phyloP scores from a whole-genome alignment of 2,113 vertebrate genomes.

The Plectropomus leopardus region DNA sequence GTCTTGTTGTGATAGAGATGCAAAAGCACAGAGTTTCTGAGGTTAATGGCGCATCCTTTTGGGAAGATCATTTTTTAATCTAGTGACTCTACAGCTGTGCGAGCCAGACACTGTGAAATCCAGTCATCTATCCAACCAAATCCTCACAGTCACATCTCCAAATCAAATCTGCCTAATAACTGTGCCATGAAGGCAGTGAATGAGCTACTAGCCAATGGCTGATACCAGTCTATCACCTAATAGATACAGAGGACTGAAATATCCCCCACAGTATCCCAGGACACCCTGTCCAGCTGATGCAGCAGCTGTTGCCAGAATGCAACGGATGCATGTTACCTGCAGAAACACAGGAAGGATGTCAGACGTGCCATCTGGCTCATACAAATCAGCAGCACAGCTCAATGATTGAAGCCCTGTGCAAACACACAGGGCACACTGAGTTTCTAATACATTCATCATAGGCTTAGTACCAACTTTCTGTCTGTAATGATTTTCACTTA shows the following conservation, averaged over 20 bases:
- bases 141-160: slow-evolving; percentile 55
- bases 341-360: slow-evolving; percentile 45
- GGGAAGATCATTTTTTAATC: slow-evolving; percentile 44
- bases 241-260: slow-evolving; percentile 58
- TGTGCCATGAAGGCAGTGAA: slow-evolving; percentile 57
- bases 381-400: slow-evolving; percentile 46
- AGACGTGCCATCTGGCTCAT: slow-evolving; percentile 58
- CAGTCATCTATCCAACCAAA: slow-evolving; percentile 59
- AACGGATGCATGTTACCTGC: slow-evolving; percentile 57
- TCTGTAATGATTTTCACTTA: slow-evolving; percentile 35
- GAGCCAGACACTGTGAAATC: slow-evolving; percentile 60
- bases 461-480: slow-evolving; percentile 29
- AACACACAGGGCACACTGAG: background rate
- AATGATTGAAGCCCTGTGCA: slow-evolving; percentile 29
- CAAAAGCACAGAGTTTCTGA: slow-evolving; percentile 24
- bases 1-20: background rate
- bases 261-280: slow-evolving; percentile 34
- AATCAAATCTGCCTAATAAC: slow-evolving; percentile 65
- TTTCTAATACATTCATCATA: slow-evolving; percentile 21
- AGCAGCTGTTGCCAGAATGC: slow-evolving; percentile 65
- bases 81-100: slow-evolving; percentile 42
- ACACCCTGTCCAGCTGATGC: slow-evolving; percentile 62
- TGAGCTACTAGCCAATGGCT: slow-evolving; percentile 55
- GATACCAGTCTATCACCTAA: slow-evolving; percentile 38
- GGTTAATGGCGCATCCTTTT: slow-evolving; percentile 32